Evolutionary conservation across 2,113 vertebrate species (phyloP).

Genomic region (Anthoscopus minutus): DNA sequence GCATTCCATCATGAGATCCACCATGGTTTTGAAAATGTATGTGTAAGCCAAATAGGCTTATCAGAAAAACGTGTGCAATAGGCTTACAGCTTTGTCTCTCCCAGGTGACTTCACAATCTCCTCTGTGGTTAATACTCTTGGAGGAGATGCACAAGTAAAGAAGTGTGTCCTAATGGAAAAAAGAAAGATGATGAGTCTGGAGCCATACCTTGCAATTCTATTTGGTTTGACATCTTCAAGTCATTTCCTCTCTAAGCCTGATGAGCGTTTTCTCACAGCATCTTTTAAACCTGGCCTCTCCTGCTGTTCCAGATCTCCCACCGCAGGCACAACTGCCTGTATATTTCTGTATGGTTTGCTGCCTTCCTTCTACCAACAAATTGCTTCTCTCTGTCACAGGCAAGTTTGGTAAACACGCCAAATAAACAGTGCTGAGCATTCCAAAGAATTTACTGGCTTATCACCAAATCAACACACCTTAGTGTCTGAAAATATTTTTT

Average conservation of each 20-base stretch:
- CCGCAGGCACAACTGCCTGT: accelerated
- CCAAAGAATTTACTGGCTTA: background rate
- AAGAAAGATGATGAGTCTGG: background rate
- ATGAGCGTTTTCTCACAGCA: background rate
- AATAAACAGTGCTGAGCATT: background rate
- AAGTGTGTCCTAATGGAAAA: background rate
- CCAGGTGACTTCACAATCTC: background rate
- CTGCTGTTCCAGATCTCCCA: background rate
- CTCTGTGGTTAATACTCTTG: background rate
- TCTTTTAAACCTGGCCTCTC: background rate
- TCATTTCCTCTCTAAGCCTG: background rate
- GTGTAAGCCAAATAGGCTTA: background rate
- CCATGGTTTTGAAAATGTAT: background rate
- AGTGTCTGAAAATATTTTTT: background rate
- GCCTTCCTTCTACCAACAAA: background rate
- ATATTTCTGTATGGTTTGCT: background rate
- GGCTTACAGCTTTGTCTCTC: background rate
- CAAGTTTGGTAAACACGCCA: background rate
- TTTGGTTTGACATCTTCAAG: background rate
- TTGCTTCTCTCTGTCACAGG: background rate
- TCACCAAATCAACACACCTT: background rate
- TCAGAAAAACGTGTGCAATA: background rate
- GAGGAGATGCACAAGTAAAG: background rate
- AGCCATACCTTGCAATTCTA: background rate
- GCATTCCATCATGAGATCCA: background rate